Evolutionary conservation across 2,113 vertebrate species (phyloP).

Genomic region (Phalacrocorax carbo): DNA sequence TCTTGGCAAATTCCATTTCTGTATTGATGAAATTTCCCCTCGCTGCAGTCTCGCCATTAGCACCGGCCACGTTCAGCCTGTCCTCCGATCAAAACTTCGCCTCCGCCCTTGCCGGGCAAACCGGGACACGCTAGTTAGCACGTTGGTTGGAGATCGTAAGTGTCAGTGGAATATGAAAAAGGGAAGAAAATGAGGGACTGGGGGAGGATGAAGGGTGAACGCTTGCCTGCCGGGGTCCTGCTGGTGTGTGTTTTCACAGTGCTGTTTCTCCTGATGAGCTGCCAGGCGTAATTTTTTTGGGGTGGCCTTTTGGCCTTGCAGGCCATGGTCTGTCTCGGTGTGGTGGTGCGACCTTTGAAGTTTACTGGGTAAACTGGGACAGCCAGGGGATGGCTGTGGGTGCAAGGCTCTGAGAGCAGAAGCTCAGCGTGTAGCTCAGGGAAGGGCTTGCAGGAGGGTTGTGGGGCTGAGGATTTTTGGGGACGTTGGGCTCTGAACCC

Average conservation of each 20-base stretch:
- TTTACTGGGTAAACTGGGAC: not conserved
- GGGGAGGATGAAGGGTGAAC: not conserved
- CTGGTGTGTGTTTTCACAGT: not conserved
- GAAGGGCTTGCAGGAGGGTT: not conserved
- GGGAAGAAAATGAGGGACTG: not conserved
- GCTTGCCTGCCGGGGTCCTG: rapidly evolving
- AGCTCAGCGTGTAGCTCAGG: not conserved
- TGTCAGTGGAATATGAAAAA: rapidly evolving
- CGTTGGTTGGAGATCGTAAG: not conserved
- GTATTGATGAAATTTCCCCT: not conserved
- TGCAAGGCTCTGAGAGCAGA: not conserved
- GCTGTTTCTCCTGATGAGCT: not conserved
- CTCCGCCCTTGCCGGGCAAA: not conserved
- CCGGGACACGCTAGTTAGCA: rapidly evolving
- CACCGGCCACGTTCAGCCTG: rapidly evolving
- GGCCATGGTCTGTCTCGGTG: no score
- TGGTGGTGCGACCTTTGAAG: no score
- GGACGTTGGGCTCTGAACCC: not conserved
- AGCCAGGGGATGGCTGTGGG: not conserved
- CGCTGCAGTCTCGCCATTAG: not conserved
- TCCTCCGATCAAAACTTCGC: not conserved
- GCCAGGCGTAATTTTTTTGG: not conserved
- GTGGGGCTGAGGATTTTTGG: not conserved
- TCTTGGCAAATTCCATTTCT: conserved; percentile 50
- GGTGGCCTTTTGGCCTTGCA: not conserved